These are phyloP conservation scores for Anabas testudineus DNA, from an alignment of 2,797 vertebrate species.

Conservation along the genomic window DNA sequence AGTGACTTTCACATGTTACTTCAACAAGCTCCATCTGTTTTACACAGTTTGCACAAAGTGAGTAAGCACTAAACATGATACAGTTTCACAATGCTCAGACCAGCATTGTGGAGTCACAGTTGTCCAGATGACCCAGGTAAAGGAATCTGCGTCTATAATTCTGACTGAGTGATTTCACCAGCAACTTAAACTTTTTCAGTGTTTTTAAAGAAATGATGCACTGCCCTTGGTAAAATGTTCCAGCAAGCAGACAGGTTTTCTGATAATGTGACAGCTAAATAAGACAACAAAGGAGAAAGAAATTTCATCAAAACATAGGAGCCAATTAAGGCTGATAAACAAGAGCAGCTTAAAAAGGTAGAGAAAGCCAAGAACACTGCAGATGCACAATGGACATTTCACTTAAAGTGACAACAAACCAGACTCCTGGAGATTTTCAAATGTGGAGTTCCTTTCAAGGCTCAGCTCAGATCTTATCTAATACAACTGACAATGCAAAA, in stretches of 20 bases:
- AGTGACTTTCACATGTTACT: slow-evolving; percentile 1
- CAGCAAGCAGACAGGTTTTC: slow-evolving; percentile 10
- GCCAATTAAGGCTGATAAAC: slow-evolving; percentile 17
- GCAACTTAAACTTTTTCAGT: background rate
- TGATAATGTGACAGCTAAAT: slow-evolving; percentile 20
- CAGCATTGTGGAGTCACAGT: background rate
- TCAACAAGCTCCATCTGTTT: slow-evolving; percentile 1
- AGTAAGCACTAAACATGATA: background rate
- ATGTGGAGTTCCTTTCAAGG: slow-evolving; percentile 8
- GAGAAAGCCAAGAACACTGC: slow-evolving; percentile 10
- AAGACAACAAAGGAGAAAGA: slow-evolving; percentile 5
- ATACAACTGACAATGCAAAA: background rate
- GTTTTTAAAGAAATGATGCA: slow-evolving; percentile 1
- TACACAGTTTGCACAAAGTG: background rate
- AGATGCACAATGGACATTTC: background rate
- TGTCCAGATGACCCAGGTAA: background rate
- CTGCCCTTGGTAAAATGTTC: background rate
- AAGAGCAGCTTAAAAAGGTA: slow-evolving; percentile 16
- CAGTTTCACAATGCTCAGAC: background rate
- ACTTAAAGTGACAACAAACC: slow-evolving; percentile 5
- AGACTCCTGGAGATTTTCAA: slow-evolving; percentile 7
- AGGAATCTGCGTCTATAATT: background rate
- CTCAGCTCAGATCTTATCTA: slow-evolving; percentile 6
- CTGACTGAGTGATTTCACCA: background rate
- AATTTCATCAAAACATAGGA: background rate